Evolutionary conservation across 2,888 invertebrate species (phyloP).

Genomic region (Epinotia bilunana): DNA sequence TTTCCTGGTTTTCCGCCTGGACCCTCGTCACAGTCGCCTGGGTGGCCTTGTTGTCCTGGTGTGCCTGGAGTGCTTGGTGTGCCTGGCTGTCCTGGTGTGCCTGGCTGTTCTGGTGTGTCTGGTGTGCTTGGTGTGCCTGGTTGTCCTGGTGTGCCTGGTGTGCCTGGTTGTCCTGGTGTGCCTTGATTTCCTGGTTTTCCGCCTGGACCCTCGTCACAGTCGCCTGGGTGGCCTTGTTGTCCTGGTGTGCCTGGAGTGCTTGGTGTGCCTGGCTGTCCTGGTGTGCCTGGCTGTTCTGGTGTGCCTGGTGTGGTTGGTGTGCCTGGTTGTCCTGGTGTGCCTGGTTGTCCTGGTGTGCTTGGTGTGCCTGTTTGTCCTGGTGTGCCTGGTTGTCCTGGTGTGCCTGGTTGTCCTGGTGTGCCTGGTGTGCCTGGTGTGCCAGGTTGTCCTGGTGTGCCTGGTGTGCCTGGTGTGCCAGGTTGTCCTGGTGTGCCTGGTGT

Average conservation of each 20-base stretch:
- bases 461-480: constrained; percentile 1
- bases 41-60: neutral
- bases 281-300: neutral
- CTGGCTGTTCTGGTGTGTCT: too few relatives aligned
- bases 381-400: neutral
- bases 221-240: constrained; percentile 19
- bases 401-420: neutral
- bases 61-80: constrained; percentile 11
- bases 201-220: constrained; percentile 5
- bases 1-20: neutral
- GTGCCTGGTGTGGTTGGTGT: too few relatives aligned
- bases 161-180: constrained; percentile 3
- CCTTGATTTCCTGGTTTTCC: constrained; percentile 20
- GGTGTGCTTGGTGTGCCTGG: too few relatives aligned
- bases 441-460: neutral
- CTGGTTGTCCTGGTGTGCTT: constrained; percentile 22
- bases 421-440: neutral
- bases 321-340: too few relatives aligned
- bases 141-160: too few relatives aligned
- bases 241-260: constrained; percentile 11
- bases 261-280: neutral
- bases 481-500: neutral
- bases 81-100: too few relatives aligned
- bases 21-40: neutral
- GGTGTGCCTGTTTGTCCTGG: neutral